Evolutionary conservation across 2,797 vertebrate genomes (phyloP).

Genomic region (Peromyscus nudipes): DNA sequence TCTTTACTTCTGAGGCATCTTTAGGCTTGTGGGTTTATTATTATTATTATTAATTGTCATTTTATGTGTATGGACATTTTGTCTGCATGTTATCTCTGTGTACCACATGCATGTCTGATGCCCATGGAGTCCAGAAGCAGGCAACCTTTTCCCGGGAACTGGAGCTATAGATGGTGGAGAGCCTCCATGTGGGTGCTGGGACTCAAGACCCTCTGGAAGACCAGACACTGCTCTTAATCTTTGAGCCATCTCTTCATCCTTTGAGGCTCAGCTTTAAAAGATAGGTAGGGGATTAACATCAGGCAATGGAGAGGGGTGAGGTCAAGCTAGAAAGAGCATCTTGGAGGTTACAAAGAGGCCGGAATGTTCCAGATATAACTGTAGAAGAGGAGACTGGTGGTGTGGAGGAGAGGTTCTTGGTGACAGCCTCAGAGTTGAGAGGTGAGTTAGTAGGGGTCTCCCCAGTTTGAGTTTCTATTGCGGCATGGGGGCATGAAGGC

Average conservation of each 20-base stretch:
- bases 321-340: background rate
- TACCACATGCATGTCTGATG: background rate
- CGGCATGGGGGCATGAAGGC: background rate
- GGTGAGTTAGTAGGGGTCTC: background rate
- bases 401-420: background rate
- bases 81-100: background rate
- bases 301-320: background rate
- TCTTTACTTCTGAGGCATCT: background rate
- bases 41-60: background rate
- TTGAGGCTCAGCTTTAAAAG: background rate
- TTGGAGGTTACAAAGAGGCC: background rate
- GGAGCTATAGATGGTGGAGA: background rate
- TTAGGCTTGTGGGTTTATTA: background rate
- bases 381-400: background rate
- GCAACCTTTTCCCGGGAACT: background rate
- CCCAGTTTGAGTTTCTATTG: background rate
- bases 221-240: background rate
- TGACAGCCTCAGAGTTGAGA: background rate
- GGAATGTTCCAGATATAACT: too few relatives aligned
- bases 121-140: background rate
- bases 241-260: background rate
- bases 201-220: background rate
- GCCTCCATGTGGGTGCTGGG: background rate
- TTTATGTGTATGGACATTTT: background rate
- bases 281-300: background rate